phyloP scores from a whole-genome alignment of 2,797 vertebrate genomes.

The Enteromius afrohamiltoni region DNA sequence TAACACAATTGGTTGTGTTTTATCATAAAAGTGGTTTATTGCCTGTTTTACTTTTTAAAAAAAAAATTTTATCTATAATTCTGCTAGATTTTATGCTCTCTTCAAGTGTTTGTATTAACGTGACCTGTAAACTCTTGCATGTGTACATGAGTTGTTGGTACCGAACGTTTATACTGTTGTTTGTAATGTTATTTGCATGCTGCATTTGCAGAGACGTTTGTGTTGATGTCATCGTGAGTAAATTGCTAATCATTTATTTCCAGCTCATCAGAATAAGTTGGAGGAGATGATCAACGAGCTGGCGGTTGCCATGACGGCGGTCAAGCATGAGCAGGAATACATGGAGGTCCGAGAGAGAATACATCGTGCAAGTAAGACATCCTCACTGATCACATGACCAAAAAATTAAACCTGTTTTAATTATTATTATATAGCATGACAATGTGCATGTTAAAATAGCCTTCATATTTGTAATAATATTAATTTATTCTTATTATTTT shows the following conservation, averaged over 20 bases:
- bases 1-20: not conserved
- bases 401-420: too few relatives aligned
- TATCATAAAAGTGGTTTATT: not conserved
- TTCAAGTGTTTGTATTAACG: not conserved
- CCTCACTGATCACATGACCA: too few relatives aligned
- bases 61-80: not conserved
- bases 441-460: not conserved
- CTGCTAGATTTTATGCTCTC: not conserved
- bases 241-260: not conserved
- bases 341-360: slow-evolving; percentile 99
- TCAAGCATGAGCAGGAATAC: slow-evolving; percentile 99
- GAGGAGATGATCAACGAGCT: slow-evolving; percentile 99
- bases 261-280: slow-evolving; percentile 98
- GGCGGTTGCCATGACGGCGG: slow-evolving; percentile 96
- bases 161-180: not conserved
- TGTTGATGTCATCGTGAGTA: not conserved
- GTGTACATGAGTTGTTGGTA: not conserved
- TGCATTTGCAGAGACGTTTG: not conserved
- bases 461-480: not conserved
- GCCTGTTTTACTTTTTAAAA: too few relatives aligned
- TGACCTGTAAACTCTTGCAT: slow-evolving; percentile 1
- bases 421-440: too few relatives aligned
- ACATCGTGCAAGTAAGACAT: slow-evolving; percentile 95
- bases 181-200: not conserved
- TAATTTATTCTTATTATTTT: not conserved